Evolutionary conservation across 2,113 vertebrate species (phyloP).

Genomic region (Neolamprologus kungweensis): DNA sequence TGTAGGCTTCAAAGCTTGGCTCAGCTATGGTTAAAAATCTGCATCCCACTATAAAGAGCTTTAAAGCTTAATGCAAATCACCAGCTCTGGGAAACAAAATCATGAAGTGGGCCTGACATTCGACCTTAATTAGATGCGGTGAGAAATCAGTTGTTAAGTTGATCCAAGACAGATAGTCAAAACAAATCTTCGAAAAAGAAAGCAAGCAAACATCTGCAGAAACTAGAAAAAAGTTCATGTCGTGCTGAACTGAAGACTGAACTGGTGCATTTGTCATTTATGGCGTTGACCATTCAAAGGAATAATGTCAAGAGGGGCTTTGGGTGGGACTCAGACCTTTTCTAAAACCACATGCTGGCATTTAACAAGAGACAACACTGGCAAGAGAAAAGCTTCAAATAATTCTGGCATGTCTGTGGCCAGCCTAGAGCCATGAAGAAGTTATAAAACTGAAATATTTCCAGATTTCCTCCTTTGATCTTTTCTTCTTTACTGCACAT

Average conservation of each 20-base stretch:
- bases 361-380: not conserved
- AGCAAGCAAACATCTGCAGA: not conserved
- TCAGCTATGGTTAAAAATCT: conserved; percentile 13
- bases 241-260: not conserved
- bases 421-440: not conserved
- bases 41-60: conserved; percentile 13
- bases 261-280: not conserved
- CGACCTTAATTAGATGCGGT: not conserved
- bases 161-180: not conserved
- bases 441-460: conserved; percentile 29
- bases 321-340: not conserved
- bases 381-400: not conserved
- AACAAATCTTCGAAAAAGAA: not conserved
- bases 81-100: conserved; percentile 13
- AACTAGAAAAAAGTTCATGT: not conserved
- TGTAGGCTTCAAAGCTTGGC: conserved; percentile 19
- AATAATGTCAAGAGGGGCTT: not conserved
- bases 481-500: not conserved
- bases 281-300: not conserved
- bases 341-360: conserved; percentile 9
- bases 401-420: not conserved
- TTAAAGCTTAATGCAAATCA: conserved; percentile 24
- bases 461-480: conserved; percentile 25
- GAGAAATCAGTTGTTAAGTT: not conserved
- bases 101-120: not conserved